Evolutionary conservation across 2,113 vertebrate species (phyloP).

Genomic region (Lepus americanus): DNA sequence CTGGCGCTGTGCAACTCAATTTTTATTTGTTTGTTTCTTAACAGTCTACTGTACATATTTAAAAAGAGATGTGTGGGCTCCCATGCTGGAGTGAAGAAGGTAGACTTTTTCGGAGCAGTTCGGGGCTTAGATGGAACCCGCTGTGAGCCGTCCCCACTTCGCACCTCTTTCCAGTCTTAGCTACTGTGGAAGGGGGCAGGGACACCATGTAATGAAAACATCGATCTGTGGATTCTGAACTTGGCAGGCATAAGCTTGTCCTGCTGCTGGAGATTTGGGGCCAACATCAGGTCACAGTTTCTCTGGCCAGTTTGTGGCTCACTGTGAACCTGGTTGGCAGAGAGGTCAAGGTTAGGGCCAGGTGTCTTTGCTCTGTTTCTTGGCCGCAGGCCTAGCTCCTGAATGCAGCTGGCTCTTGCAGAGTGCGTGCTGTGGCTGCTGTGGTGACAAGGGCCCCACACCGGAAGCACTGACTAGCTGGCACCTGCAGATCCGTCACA

Average conservation of each 20-base stretch:
- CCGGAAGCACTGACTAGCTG: background rate
- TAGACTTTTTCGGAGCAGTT: background rate
- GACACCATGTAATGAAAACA: background rate
- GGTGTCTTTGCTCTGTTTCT: background rate
- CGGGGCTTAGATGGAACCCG: background rate
- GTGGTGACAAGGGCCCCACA: background rate
- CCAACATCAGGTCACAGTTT: background rate
- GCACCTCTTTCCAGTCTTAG: background rate
- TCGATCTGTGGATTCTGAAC: background rate
- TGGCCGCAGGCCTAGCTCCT: background rate
- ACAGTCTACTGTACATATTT: background rate
- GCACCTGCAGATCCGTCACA: background rate
- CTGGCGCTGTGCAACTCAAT: background rate
- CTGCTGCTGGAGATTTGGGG: background rate
- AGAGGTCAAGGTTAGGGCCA: slow-evolving; percentile 21
- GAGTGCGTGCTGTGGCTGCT: background rate
- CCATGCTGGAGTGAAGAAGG: background rate
- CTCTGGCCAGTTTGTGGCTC: background rate
- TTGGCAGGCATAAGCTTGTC: background rate
- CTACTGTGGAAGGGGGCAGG: background rate
- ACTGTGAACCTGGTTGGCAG: background rate
- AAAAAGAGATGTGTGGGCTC: background rate
- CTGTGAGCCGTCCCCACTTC: no score
- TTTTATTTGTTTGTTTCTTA: slow-evolving; percentile 20
- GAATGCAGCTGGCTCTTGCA: background rate